Evolutionary conservation across 2,888 invertebrate genomes (phyloP), one percentile per base, ranked within the genome.

Genomic region (Apeira syringaria): DNA sequence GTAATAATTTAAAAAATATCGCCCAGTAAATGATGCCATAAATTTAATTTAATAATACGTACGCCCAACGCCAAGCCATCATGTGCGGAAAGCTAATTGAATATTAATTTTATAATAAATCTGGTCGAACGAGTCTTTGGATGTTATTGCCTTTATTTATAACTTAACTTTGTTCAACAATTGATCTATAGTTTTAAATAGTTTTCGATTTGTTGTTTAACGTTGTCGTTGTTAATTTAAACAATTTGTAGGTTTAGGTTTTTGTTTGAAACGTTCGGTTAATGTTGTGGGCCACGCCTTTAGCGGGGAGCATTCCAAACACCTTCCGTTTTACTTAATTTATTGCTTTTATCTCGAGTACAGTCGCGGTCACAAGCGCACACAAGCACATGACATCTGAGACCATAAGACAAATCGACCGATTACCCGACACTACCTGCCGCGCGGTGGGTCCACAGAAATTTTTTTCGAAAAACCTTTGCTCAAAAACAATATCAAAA

Each of bases 71-170:
- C 68, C 74, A 75, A 80, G 68, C 80, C 77, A 74, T 85, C 85
- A 88, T 89, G 88, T 88, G 87, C 87, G 83, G 87, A 89, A 85
- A 87, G 87, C 86, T 88, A 88, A 89, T 88, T 88, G 89, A 88
- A 87, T 88, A 86, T 89, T 89, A 88, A 89, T 86, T 86, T 87
- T 71, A 80, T 75, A 78, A 83, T 82, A 86, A 88, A 88, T 88
- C 88, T 83, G 78, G 81, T 75, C 58, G 58, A 72, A 79, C 86
- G 61, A 82, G 77, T 84, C 72, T 76, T 61, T 37, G 54, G 49
- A 56, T 62, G 20, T 35, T 68, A 64, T 64, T 61, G 68, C 72
- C 69, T 51, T 79, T 79, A 82, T 81, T 81, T 84, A 80, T 85
- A 80, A 78, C 78, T 80, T 80, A 74, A 78, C 76, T 77, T 59